Percentiles rank a stretch among this genome's conserved stretches.
Evolutionary conservation across 35 echinoderm and acorn worm genomes (phyloP).

Genomic region (Antedon bifida): DNA sequence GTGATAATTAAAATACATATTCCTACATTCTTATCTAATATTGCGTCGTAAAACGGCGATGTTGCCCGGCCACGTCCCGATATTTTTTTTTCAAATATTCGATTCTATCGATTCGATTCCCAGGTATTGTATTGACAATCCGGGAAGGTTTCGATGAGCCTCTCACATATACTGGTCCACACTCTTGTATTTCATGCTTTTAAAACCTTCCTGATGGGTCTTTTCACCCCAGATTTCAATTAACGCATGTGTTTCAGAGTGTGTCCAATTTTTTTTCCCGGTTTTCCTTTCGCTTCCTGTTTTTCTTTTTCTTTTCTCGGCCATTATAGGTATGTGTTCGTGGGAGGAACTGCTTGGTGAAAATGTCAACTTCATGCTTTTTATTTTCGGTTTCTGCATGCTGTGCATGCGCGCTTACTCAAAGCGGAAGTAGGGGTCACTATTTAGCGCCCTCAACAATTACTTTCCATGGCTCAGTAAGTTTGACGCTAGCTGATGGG

Average conservation of each 20-base stretch:
- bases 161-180: not conserved
- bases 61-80: not conserved
- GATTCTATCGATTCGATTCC: slow-evolving; percentile 2
- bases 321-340: too few relatives aligned
- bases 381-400: too few relatives aligned
- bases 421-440: too few relatives aligned
- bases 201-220: not conserved
- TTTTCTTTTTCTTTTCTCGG: slow-evolving; percentile 9
- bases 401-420: too few relatives aligned
- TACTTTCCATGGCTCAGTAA: too few relatives aligned
- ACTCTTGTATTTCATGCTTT: not conserved
- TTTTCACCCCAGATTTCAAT: slow-evolving; percentile 8
- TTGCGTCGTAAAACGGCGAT: not conserved
- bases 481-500: too few relatives aligned
- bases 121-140: not conserved
- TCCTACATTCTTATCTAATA: too few relatives aligned
- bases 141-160: not conserved
- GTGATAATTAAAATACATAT: too few relatives aligned
- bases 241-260: not conserved
- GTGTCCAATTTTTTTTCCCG: slow-evolving; percentile 4
- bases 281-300: not conserved
- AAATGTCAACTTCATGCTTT: too few relatives aligned
- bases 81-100: slow-evolving; percentile 4
- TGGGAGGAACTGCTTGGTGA: too few relatives aligned
- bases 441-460: too few relatives aligned